Evolutionary conservation across 2,888 invertebrate genomes (phyloP).

Genomic region (Lepetodrilus schrolli): DNA sequence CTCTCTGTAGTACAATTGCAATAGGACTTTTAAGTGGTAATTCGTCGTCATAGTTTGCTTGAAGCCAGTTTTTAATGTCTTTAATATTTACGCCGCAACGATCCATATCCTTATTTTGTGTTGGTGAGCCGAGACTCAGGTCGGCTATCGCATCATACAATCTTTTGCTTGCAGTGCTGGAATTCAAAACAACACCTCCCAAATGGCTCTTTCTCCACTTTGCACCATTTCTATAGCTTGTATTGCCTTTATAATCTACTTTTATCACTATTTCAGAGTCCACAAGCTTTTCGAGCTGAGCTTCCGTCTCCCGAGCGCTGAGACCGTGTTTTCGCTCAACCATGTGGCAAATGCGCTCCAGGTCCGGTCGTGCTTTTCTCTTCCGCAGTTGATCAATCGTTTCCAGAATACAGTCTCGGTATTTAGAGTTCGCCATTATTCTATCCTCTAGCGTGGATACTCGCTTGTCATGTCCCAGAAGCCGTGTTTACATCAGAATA

Average conservation of each 20-base stretch:
- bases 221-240: constrained; percentile 88
- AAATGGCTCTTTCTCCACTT: constrained; percentile 80
- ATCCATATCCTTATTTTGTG: background rate
- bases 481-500: constrained; percentile 21
- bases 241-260: constrained; percentile 90
- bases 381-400: constrained; percentile 89
- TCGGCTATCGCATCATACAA: constrained; percentile 54
- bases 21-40: constrained; percentile 73
- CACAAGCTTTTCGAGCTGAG: constrained; percentile 84
- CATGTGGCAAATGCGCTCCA: constrained; percentile 88
- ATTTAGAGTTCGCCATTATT: constrained; percentile 55
- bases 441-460: background rate
- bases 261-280: constrained; percentile 85
- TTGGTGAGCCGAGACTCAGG: constrained; percentile 41
- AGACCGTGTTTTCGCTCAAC: constrained; percentile 85
- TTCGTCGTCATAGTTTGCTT: constrained; percentile 56
- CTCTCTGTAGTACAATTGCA: constrained; percentile 82
- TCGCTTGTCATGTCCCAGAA: constrained; percentile 1
- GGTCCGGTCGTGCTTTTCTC: constrained; percentile 89
- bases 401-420: constrained; percentile 85
- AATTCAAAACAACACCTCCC: constrained; percentile 63
- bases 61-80: constrained; percentile 67
- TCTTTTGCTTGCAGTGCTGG: constrained; percentile 52
- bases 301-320: constrained; percentile 78
- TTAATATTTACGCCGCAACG: constrained; percentile 34